Percentiles rank a stretch among this genome's conserved stretches.
phyloP scores from a whole-genome alignment of 2,797 vertebrate species.

The Spizella passerina region DNA sequence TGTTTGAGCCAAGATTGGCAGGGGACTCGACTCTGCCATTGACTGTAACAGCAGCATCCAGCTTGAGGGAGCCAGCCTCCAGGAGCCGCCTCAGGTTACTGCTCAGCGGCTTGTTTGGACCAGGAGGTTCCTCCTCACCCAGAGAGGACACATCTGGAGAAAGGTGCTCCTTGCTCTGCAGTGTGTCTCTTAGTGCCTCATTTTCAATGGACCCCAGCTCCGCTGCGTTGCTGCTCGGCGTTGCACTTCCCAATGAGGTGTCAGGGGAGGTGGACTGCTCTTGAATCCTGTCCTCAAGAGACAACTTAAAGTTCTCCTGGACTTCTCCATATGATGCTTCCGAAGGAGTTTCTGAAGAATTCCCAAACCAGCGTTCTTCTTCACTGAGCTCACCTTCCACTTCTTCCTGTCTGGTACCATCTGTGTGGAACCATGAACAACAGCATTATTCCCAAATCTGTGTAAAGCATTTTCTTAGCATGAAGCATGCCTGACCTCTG shows the following conservation, averaged over 20 bases:
- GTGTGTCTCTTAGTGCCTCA: constrained; percentile 77
- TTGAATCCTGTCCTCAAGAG: constrained; percentile 79
- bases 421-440: constrained; percentile 75
- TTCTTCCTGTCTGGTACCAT: constrained; percentile 92
- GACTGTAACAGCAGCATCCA: constrained; percentile 81
- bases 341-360: constrained; percentile 84
- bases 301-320: constrained; percentile 87
- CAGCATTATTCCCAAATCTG: constrained; percentile 57
- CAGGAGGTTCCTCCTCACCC: constrained; percentile 88
- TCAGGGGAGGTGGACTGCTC: constrained; percentile 89
- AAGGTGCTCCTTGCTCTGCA: constrained; percentile 88
- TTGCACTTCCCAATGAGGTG: constrained; percentile 90
- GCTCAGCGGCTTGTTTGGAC: constrained; percentile 91
- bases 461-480: not conserved
- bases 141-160: constrained; percentile 91
- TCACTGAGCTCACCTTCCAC: constrained; percentile 87
- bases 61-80: constrained; percentile 93
- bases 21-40: constrained; percentile 85
- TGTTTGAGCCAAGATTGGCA: constrained; percentile 79
- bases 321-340: constrained; percentile 95
- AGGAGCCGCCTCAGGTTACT: constrained; percentile 94
- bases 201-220: constrained; percentile 89
- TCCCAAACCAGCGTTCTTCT: constrained; percentile 96
- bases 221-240: constrained; percentile 87
- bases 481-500: not conserved